Evolutionary conservation across 2,888 invertebrate species (phyloP), one percentile per base, ranked within the genome.

Genomic region (Seira musarum): DNA sequence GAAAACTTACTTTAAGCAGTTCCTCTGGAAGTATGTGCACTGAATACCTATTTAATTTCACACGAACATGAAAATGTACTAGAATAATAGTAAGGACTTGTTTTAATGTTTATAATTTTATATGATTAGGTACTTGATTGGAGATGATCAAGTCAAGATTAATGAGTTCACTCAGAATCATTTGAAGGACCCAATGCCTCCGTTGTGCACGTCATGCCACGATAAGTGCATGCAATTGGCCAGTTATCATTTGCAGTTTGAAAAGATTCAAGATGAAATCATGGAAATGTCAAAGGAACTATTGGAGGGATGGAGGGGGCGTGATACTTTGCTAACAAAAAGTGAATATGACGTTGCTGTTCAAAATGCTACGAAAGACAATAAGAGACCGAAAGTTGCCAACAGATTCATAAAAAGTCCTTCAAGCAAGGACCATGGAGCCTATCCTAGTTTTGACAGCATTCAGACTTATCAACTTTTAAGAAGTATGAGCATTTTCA

Each of bases 91-190:
- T n/a, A n/a, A n/a, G n/a, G n/a, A n/a, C n/a, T n/a, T n/a, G n/a
- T n/a, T n/a, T n/a, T n/a, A n/a, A n/a, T n/a, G n/a, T n/a, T n/a
- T n/a, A n/a, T n/a, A n/a, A n/a, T n/a, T n/a, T n/a, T n/a, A n/a
- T n/a, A n/a, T n/a, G n/a, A n/a, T n/a, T n/a, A n/a, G n/a, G n/a
- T 75, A 75, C 19, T 46, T 76, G 63, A 76, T 76, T 69, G 76
- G 76, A 60, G 76, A 76, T 76, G 76, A 76, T 21, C 40, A 25
- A 25, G 69, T 76, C n/a, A 76, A 76, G 17, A 76, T 76, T 6
- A 76, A 63, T 19, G 76, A 68, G 61, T 75, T 75, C 61, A 73
- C 73, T 15, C 61, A 67, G 25, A 67, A 75, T 22, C 67, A 67
- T 2, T 24, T 75, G 25, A 75, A 63, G 46, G 40, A 46, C 24